Conservation (phyloP, 23 tunicate species). For the Styela clava region DNA sequence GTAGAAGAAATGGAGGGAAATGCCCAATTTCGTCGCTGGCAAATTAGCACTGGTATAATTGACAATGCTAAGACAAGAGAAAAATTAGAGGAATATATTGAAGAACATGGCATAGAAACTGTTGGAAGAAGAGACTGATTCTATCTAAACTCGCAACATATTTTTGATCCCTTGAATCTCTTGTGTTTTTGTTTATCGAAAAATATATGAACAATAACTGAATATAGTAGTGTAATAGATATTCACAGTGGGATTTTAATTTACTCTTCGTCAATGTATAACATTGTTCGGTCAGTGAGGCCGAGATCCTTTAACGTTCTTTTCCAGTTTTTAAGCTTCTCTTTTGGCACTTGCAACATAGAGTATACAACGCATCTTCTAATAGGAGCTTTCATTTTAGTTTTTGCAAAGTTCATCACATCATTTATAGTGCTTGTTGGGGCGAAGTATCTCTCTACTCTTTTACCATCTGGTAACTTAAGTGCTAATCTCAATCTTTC, state of each 20-base stretch:
- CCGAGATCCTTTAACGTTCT: conserved; percentile 32
- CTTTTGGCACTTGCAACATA: conserved; percentile 71
- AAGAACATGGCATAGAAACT: conserved; percentile 26
- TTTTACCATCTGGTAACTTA: conserved; percentile 81
- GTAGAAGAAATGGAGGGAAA: conserved; percentile 28
- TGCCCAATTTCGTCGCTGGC: neutral
- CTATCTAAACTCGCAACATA: neutral
- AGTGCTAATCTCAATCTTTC: conserved; percentile 60
- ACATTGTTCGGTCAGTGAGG: conserved; percentile 57
- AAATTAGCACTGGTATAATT: neutral
- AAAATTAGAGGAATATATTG: conserved; percentile 38
- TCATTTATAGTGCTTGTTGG: conserved; percentile 37
- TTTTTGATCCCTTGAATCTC: too few relatives aligned
- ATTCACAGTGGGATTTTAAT: neutral
- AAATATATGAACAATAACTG: neutral
- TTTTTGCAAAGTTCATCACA: conserved; percentile 51
- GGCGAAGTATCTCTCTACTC: conserved; percentile 60
- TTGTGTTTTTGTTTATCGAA: too few relatives aligned
- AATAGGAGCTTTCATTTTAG: conserved; percentile 30
- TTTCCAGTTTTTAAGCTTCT: conserved; percentile 27
- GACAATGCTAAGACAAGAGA: neutral
- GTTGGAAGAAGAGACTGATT: neutral
- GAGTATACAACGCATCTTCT: conserved; percentile 44
- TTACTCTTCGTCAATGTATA: conserved; percentile 72
- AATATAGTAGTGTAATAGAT: too few relatives aligned